A percentile compares a stretch with the other conserved stretches of the same genome.
These are phyloP conservation scores for Coboldia fuscipes DNA, from an alignment of 1,140 invertebrate species.

Conservation along the genomic window DNA sequence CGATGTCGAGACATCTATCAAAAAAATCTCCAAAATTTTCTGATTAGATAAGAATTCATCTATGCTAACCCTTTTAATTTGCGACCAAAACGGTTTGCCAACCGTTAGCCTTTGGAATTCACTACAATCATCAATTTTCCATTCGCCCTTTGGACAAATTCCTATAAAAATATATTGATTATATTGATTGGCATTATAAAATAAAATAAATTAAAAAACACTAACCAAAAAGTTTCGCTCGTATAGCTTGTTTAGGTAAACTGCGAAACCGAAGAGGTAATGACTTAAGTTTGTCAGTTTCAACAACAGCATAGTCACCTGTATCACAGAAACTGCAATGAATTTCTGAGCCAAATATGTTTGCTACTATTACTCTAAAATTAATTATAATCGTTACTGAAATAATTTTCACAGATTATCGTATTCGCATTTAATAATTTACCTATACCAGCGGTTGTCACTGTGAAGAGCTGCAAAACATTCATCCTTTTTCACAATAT, in stretches of 20 bases:
- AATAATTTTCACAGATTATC: too few species aligned
- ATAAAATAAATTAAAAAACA: background rate
- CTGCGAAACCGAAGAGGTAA: constrained; percentile 10
- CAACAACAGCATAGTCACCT: constrained; percentile 13
- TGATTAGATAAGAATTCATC: constrained; percentile 4
- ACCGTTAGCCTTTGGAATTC: constrained; percentile 15
- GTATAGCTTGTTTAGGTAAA: constrained; percentile 15
- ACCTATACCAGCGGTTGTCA: too few species aligned
- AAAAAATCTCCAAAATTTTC: constrained; percentile 8
- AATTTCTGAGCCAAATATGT: constrained; percentile 14
- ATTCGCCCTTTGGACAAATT: constrained; percentile 9
- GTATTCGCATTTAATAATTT: too few species aligned
- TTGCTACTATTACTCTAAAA: constrained; percentile 13
- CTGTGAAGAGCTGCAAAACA: constrained; percentile 12
- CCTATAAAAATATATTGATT: constrained; percentile 7
- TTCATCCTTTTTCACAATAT: constrained; percentile 12
- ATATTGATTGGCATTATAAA: background rate
- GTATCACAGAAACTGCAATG: constrained; percentile 15
- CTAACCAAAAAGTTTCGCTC: constrained; percentile 15
- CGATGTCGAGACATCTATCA: constrained; percentile 13
- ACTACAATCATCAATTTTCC: constrained; percentile 15
- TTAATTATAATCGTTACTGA: too few species aligned
- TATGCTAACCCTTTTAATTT: constrained; percentile 6
- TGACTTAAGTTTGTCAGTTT: constrained; percentile 11
- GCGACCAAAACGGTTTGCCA: constrained; percentile 14